Evolutionary conservation across 2,113 vertebrate species (phyloP).

Genomic region (Prolemur simus): DNA sequence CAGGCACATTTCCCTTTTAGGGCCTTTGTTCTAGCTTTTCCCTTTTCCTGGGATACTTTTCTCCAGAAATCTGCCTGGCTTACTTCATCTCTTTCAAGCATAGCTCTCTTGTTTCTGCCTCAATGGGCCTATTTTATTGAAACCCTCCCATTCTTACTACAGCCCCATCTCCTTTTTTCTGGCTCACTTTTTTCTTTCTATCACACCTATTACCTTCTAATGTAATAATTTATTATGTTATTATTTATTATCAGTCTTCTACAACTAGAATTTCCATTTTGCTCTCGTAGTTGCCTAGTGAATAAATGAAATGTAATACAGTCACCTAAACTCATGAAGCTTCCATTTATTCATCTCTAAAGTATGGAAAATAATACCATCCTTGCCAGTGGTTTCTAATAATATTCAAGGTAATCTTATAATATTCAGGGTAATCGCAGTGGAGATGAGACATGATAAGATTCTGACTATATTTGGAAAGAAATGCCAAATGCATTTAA

Average conservation of each 20-base stretch:
- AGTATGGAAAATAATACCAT: not conserved
- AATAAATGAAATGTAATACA: not conserved
- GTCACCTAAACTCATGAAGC: not conserved
- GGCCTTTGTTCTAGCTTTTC: not conserved
- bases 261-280: not conserved
- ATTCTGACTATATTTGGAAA: not conserved
- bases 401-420: not conserved
- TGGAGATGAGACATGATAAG: not conserved
- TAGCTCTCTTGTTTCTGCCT: not conserved
- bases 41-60: not conserved
- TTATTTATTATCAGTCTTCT: not conserved
- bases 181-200: not conserved
- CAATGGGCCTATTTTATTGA: not conserved
- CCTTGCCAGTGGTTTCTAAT: not conserved
- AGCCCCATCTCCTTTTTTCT: not conserved
- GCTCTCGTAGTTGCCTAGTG: not conserved
- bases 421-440: not conserved
- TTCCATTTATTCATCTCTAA: not conserved
- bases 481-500: not conserved
- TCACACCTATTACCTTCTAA: not conserved
- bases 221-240: not conserved
- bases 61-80: not conserved
- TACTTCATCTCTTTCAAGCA: not conserved
- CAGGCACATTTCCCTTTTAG: not conserved
- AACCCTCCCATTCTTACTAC: not conserved